Evolutionary conservation across 1,140 invertebrate genomes (phyloP).

Genomic region (Oedothorax gibbosus): DNA sequence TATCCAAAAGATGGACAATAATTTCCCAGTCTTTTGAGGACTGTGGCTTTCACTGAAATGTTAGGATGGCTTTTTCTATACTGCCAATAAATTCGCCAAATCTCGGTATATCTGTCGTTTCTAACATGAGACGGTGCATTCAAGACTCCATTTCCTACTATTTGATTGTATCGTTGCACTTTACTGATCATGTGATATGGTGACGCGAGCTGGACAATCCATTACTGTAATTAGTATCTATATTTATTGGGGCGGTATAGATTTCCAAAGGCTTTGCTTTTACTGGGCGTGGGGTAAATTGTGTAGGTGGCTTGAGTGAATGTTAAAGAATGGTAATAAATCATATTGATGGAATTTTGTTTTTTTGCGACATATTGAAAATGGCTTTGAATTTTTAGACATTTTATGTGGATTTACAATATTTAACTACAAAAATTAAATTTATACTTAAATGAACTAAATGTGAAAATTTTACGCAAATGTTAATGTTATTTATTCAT

Average conservation of each 20-base stretch:
- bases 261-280: neutral
- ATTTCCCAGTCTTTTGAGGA: constrained; percentile 48
- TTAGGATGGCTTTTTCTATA: constrained; percentile 49
- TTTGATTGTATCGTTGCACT: constrained; percentile 40
- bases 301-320: too few species aligned
- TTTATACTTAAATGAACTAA: too few species aligned
- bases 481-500: too few species aligned
- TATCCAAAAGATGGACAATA: constrained; percentile 51
- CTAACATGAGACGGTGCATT: constrained; percentile 50
- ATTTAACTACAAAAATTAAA: too few species aligned
- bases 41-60: constrained; percentile 44
- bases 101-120: constrained; percentile 52
- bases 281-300: too few species aligned
- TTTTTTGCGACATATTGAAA: too few species aligned
- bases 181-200: constrained; percentile 13
- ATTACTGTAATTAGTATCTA: constrained; percentile 31
- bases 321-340: too few species aligned
- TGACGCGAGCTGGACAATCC: constrained; percentile 6
- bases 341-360: too few species aligned
- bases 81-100: constrained; percentile 45
- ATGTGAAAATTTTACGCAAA: too few species aligned
- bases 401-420: too few species aligned
- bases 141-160: constrained; percentile 43
- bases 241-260: constrained; percentile 9
- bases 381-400: too few species aligned